These are phyloP conservation scores for Rhabdomys pumilio DNA, from an alignment of 2,797 vertebrate genomes.

Conservation along the genomic window DNA sequence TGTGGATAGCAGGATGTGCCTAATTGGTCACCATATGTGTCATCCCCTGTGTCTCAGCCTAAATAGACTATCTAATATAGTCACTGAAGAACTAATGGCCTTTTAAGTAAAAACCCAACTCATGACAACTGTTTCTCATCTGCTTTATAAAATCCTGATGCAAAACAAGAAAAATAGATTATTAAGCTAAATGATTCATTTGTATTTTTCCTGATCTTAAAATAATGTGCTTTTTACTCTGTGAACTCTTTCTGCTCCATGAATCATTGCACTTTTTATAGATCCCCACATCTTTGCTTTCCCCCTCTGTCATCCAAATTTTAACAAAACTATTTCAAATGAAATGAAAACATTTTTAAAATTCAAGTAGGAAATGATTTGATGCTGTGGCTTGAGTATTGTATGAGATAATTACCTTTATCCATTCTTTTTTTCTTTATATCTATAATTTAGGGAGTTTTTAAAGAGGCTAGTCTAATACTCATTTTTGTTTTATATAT, in stretches of 20 bases:
- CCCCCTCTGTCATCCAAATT: slow-evolving; percentile 24
- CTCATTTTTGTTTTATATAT: not conserved
- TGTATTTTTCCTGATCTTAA: slow-evolving; percentile 11
- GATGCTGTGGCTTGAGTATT: not conserved
- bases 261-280: slow-evolving; percentile 61
- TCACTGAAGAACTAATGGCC: not conserved
- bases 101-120: slow-evolving; percentile 46
- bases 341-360: not conserved
- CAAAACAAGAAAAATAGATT: slow-evolving; percentile 31
- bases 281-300: not conserved
- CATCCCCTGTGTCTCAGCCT: not conserved
- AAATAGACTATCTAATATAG: slow-evolving; percentile 19
- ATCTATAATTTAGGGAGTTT: not conserved
- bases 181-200: slow-evolving; percentile 62
- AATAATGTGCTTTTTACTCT: slow-evolving; percentile 11
- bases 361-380: not conserved
- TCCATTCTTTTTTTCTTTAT: not conserved
- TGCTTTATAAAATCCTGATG: not conserved
- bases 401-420: not conserved
- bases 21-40: not conserved
- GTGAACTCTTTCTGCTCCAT: slow-evolving; percentile 14
- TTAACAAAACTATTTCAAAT: slow-evolving; percentile 20
- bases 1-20: not conserved
- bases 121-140: not conserved
- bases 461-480: not conserved